Conservation (phyloP, 1,140 invertebrate species). For the Eubasilissa regina region DNA sequence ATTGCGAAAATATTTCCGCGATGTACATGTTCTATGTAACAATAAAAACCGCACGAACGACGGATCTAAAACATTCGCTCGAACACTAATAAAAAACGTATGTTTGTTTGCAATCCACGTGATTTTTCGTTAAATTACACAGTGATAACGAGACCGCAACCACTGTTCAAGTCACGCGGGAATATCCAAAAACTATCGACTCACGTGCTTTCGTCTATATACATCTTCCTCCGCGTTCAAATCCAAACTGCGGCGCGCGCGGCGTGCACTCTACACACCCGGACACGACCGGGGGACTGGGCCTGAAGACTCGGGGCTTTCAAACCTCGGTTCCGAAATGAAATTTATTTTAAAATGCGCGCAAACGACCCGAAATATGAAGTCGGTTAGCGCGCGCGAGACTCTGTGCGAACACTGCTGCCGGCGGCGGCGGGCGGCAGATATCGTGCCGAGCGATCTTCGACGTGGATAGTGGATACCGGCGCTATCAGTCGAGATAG, state of each 20-base stretch:
- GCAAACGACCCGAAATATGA: too few relatives aligned
- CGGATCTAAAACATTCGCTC: too few relatives aligned
- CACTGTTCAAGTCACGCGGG: neutral
- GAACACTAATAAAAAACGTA: neutral
- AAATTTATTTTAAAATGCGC: too few relatives aligned
- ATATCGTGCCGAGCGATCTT: too few relatives aligned
- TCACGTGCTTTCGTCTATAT: conserved; percentile 41
- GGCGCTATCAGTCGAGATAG: too few relatives aligned
- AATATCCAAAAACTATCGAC: conserved; percentile 13
- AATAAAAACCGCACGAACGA: neutral
- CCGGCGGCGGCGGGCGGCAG: too few relatives aligned
- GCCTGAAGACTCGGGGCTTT: too few relatives aligned
- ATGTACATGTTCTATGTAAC: neutral
- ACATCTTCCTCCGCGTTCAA: conserved; percentile 8
- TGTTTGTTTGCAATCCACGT: neutral
- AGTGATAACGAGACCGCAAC: neutral
- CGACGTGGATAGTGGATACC: too few relatives aligned
- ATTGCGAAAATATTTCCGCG: neutral
- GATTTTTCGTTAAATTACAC: conserved; percentile 1
- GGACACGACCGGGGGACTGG: too few relatives aligned
- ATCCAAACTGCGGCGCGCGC: neutral
- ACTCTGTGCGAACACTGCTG: too few relatives aligned
- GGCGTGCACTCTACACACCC: neutral
- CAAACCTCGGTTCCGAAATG: too few relatives aligned
- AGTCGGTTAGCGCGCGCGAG: too few relatives aligned